These are phyloP conservation scores for Zaprionus bogoriensis DNA, from an alignment of 2,888 invertebrate genomes.

Conservation along the genomic window DNA sequence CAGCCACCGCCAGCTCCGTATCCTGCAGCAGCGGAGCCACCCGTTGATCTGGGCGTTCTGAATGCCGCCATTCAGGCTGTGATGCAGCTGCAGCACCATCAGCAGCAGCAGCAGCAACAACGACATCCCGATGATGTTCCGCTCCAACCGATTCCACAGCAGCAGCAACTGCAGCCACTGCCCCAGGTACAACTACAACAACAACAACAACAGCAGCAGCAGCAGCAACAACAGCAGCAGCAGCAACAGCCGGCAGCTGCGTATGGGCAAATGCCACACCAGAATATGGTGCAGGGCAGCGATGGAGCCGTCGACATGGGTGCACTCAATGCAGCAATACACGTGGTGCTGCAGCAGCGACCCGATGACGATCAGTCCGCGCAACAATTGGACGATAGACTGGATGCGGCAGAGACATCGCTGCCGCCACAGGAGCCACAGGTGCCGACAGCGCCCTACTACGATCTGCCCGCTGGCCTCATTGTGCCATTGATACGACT, in stretches of 20 bases:
- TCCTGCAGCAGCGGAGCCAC: slow-evolving; percentile 21
- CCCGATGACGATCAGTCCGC: slow-evolving; percentile 23
- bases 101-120: slow-evolving; percentile 51
- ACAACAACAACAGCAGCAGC: slow-evolving; percentile 18
- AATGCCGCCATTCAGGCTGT: slow-evolving; percentile 79
- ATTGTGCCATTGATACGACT: slow-evolving; percentile 98
- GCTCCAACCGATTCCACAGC: slow-evolving; percentile 13
- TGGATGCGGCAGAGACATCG: slow-evolving; percentile 57
- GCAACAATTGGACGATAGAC: slow-evolving; percentile 17
- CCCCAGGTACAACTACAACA: slow-evolving; percentile 24
- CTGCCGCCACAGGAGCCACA: slow-evolving; percentile 86
- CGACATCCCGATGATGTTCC: slow-evolving; percentile 51
- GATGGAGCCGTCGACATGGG: slow-evolving; percentile 57
- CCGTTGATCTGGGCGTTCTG: slow-evolving; percentile 64
- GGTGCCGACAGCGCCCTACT: slow-evolving; percentile 96
- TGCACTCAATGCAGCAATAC: slow-evolving; percentile 70
- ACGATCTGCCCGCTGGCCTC: slow-evolving; percentile 97
- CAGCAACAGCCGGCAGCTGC: slow-evolving; percentile 33
- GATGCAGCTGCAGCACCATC: slow-evolving; percentile 66
- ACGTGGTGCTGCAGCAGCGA: slow-evolving; percentile 58
- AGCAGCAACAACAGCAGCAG: slow-evolving; percentile 22
- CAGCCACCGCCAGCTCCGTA: slow-evolving; percentile 27
- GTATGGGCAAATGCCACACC: slow-evolving; percentile 40
- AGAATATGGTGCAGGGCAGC: slow-evolving; percentile 5
- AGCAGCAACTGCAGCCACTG: slow-evolving; percentile 16